These are phyloP conservation scores for Myotis yumanensis DNA, from an alignment of 2,113 vertebrate genomes.

Conservation along the genomic window DNA sequence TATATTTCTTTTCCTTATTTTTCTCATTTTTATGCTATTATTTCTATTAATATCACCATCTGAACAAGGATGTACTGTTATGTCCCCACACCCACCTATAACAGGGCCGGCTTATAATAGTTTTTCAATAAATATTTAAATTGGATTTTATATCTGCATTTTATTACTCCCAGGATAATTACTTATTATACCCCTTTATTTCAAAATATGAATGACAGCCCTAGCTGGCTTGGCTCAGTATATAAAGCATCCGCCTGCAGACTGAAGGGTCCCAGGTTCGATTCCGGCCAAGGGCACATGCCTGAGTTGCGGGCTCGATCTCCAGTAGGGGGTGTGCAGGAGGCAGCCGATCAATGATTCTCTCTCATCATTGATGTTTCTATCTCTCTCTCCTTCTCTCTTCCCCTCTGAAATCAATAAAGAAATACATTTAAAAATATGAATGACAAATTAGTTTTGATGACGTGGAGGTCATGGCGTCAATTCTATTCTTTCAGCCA, in stretches of 20 bases:
- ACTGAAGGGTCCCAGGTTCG: too few species aligned
- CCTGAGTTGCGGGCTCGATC: too few species aligned
- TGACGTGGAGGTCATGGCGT: not conserved
- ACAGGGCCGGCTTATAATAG: not conserved
- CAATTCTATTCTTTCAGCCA: not conserved
- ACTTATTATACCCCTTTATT: not conserved
- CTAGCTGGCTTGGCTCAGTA: too few species aligned
- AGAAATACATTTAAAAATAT: not conserved
- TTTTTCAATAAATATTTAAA: not conserved
- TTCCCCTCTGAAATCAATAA: too few species aligned
- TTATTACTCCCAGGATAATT: not conserved
- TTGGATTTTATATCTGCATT: not conserved
- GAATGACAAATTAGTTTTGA: not conserved
- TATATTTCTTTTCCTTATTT: not conserved
- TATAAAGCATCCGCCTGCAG: too few species aligned
- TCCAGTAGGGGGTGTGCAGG: too few species aligned
- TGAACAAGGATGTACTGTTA: too few species aligned
- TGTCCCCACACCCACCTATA: not conserved
- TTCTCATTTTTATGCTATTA: not conserved
- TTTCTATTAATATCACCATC: not conserved
- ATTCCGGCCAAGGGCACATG: too few species aligned
- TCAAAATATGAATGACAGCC: not conserved
- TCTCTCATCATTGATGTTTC: too few species aligned
- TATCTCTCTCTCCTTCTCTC: too few species aligned
- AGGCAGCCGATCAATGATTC: too few species aligned